A percentile compares a stretch with the other conserved stretches of the same genome.
Evolutionary conservation across 2,113 vertebrate genomes (phyloP).

Genomic region (Macaca nemestrina): DNA sequence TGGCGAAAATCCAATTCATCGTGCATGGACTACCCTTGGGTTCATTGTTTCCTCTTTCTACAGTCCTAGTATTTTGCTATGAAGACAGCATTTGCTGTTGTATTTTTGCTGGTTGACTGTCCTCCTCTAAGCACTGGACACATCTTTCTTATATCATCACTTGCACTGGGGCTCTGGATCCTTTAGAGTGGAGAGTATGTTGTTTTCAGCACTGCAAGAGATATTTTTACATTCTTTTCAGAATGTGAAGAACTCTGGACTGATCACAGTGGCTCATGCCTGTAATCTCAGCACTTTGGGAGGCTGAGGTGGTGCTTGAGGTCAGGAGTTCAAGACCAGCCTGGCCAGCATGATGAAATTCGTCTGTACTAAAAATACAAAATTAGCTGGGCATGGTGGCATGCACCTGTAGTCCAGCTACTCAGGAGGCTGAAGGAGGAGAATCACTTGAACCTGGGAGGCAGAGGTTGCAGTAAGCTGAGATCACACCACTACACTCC

Average conservation of each 20-base stretch:
- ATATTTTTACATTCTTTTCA: conserved; percentile 9
- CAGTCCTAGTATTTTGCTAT: background rate
- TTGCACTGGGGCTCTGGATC: background rate
- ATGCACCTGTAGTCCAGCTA: too few relatives aligned
- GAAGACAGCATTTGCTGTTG: background rate
- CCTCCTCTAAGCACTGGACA: background rate
- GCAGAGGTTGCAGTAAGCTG: too few relatives aligned
- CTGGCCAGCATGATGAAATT: too few relatives aligned
- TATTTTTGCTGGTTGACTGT: background rate
- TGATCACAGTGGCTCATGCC: too few relatives aligned
- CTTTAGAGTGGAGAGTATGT: background rate
- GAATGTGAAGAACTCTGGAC: background rate
- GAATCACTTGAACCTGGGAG: too few relatives aligned
- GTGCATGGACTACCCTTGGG: background rate
- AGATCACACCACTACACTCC: too few relatives aligned
- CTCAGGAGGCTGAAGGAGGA: too few relatives aligned
- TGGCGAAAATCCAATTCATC: background rate
- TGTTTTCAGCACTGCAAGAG: background rate
- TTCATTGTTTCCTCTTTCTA: background rate
- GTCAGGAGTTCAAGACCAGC: too few relatives aligned
- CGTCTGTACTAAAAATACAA: too few relatives aligned
- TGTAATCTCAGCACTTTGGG: too few relatives aligned
- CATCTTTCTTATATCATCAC: background rate
- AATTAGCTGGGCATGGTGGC: too few relatives aligned
- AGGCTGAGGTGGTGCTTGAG: too few relatives aligned